Evolutionary conservation across 2,113 vertebrate species (phyloP), one percentile per base, ranked within the genome.

Genomic region (Glaucidium brasilianum): DNA sequence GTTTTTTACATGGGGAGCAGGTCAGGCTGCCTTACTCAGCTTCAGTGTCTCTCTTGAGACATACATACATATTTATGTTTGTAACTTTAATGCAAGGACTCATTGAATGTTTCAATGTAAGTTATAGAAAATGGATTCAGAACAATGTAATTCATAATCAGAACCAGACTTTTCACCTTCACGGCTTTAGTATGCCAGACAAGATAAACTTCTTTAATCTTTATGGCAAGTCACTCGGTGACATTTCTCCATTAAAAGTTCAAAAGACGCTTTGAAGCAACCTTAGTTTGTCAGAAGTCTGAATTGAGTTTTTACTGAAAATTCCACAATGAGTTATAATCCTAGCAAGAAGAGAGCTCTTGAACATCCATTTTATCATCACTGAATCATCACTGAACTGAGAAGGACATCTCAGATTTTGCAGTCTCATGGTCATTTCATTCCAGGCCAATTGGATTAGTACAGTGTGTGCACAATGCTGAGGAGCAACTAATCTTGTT

Each of bases 341-440:
- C 55, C 29, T 52, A 53, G 29, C 47, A 63, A 81, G 25, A 88
- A 69, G 34, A 66, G 37, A 80, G 85, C 50, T 86, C 79, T 69
- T 50, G 47, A 84, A 58, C 63, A 63, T 91, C 29, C 20, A 15
- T 82, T 95, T 89, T 91, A 35, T 86, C 32, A 52, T 87, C 73
- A 66, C 58, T 95, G 93, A 90, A 39, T 86, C 32, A 52, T 87
- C 73, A 66, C 53, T 96, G 94, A 90, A 39, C 90, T 95, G 71
- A 94, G 92, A 96, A 95, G 93, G 81, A 73, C 75, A 59, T 76
- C 34, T 41, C 71, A 63, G 56, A 67, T 95, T 91, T 84, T 96
- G 73, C 69, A 78, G 55, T 72, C 37, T 85, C 60, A 56, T 19
- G 39, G 80, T 63, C 73, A 68, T 91, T 92, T 95, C 43, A 39